Conservation (phyloP, 1,140 invertebrate species). For the Gonatopus flavifemur region DNA sequence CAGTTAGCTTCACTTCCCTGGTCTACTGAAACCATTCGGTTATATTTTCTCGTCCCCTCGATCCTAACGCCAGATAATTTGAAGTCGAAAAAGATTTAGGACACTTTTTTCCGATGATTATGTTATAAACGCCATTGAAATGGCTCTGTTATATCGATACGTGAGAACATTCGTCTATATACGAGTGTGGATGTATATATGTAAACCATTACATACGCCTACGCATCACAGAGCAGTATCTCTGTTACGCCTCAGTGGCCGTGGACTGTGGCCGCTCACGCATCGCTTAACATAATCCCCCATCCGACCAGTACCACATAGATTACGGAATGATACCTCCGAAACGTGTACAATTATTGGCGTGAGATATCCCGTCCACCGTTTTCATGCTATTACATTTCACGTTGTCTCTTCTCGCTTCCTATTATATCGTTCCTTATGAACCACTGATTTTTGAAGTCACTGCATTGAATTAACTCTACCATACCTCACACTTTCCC, state of each 20-base stretch:
- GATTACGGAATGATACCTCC: slow-evolving; percentile 45
- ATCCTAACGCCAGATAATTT: no score
- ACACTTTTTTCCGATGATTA: no score
- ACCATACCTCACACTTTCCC: no score
- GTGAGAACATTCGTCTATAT: not conserved
- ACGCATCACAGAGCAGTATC: slow-evolving; percentile 51
- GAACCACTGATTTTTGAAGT: no score
- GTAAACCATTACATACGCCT: slow-evolving; percentile 40
- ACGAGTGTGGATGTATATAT: slow-evolving; percentile 18
- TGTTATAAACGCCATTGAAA: no score
- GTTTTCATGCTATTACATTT: slow-evolving; percentile 4
- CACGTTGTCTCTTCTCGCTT: no score
- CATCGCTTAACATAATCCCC: slow-evolving; percentile 55
- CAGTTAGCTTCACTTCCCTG: no score
- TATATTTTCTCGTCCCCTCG: no score
- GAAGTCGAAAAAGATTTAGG: no score
- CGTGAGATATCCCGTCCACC: slow-evolving; percentile 21
- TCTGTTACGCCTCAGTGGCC: slow-evolving; percentile 51
- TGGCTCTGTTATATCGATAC: slow-evolving; percentile 19
- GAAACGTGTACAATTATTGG: slow-evolving; percentile 31
- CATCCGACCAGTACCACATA: slow-evolving; percentile 36
- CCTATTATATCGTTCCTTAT: no score
- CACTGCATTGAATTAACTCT: no score
- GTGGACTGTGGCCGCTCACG: slow-evolving; percentile 52
- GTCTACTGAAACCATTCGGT: no score